Base-by-base conservation (phyloP, 1,140 invertebrate species). In the Bombus superbus region DNA sequence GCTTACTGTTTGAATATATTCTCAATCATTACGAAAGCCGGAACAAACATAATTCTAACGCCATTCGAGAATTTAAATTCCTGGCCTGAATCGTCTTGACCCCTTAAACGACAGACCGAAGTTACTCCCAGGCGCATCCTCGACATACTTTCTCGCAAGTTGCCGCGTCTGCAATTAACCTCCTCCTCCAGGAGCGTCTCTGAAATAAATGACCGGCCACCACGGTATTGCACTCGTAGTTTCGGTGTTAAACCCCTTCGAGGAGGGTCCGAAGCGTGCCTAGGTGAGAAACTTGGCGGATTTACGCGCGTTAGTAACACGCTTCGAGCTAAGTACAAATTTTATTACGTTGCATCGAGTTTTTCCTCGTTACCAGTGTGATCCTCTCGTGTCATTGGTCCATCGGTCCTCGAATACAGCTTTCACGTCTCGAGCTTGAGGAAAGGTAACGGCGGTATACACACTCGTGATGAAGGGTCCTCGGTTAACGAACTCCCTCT, bases 311-410 rank as follows among this genome's bases (percentile, higher is more conserved):
- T 86, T 88, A 83, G 83, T 85, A 86, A 47, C 72, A 22, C 40
- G 40, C 40, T 42, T n/a, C 40, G 28, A 72, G 40, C 6, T 11
- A 42, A 13, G 32, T 35, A 22, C 32, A 2, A 32, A 35, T 18
- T 95, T 95, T 93, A 94, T 95, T 94, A 91, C 94, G 94, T 94
- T 95, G 94, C 91, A 83, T 89, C 78, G 86, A 89, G 87, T 94
- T 94, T 94, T 94, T 94, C 92, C 89, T 82, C 86, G 82, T 78
- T 78, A 69, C 62, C 10, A 22, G 9, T 28, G 62, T 8, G 62
- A 57, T 38, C n/a, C 32, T n/a, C 22, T 2, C 2, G 86, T 85
- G 81, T 89, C 88, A 79, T 44, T 22, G 38, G 81, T 89, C 5
- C 87, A 69, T 44, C 11, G 13, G 69, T 68, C 79, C 42, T 68